Evolutionary conservation across 2,113 vertebrate genomes (phyloP), one percentile per base, ranked within the genome.

Genomic region (Mobula birostris): DNA sequence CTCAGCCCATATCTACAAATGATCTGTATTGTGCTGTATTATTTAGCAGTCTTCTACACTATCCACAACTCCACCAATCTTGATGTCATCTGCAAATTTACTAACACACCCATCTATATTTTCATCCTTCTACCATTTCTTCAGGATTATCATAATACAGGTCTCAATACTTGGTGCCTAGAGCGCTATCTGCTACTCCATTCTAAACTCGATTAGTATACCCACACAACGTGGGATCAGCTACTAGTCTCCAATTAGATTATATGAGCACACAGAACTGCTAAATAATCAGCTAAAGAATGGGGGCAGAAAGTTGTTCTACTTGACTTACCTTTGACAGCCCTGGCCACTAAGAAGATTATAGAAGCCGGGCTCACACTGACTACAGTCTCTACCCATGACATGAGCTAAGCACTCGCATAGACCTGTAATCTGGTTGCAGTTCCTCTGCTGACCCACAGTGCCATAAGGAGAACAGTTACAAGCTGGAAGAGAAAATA

Each of bases 281-380:
- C 63, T 5, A 48, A 94, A 63, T 24, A 40, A 9, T 79, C 77
- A 79, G 48, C 40, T 56, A 40, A 58, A 36, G 36, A 8, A 19
- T n/a, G 40, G 7, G 1, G 15, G 19, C 82, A 24, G 36, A 36
- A 93, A 66, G 61, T 74, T 93, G 68, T 40, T 93, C 68, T 15
- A 48, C 32, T 40, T n/a, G 78, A 74, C 85, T 96, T 88, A 99
- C 99, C 98, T 96, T 95, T 99, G 96, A 36, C 99, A 99, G 96
- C 99, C 99, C 0, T 82, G 95, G 27, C 97, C 96, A 0, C 98
- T 99, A 95, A 96, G 98, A 79, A 99, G 96, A 96, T 99, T 98
- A 97, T 97, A 99, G 96, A 97, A 99, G 7, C 99, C 99, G 0
- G 97, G 98, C 94, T 97, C 96, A 2, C 99, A 99, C 36, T 96